phyloP scores from a whole-genome alignment of 2,888 invertebrate species.

The Drosophila anceps region DNA sequence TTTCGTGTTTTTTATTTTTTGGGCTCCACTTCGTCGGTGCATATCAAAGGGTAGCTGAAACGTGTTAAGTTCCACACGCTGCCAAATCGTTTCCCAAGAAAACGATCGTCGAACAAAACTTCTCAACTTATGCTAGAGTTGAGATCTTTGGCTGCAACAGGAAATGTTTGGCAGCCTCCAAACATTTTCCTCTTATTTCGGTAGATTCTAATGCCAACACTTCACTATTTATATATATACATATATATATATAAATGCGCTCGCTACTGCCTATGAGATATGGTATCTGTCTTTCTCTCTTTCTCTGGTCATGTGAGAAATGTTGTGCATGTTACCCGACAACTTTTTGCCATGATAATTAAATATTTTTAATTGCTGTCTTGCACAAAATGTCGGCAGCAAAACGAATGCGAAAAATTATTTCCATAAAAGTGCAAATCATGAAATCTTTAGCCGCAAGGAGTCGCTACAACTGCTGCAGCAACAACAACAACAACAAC shows the following conservation, averaged over 20 bases:
- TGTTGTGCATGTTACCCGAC: slow-evolving; percentile 77
- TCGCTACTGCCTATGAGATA: slow-evolving; percentile 1
- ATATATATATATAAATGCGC: neutral
- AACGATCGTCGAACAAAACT: slow-evolving; percentile 27
- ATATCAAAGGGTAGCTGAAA: slow-evolving; percentile 49
- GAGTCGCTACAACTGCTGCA: slow-evolving; percentile 37
- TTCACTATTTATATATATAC: slow-evolving; percentile 7
- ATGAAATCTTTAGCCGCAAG: slow-evolving; percentile 78
- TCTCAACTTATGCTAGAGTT: neutral
- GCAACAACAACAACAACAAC: slow-evolving; percentile 25
- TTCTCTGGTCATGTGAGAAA: slow-evolving; percentile 74
- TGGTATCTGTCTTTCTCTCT: slow-evolving; percentile 17
- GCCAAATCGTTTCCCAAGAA: slow-evolving; percentile 69
- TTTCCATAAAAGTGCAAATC: slow-evolving; percentile 82
- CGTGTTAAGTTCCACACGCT: slow-evolving; percentile 49
- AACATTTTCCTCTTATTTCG: slow-evolving; percentile 53
- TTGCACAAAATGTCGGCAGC: slow-evolving; percentile 73
- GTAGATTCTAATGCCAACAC: slow-evolving; percentile 62
- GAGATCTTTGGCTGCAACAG: slow-evolving; percentile 56
- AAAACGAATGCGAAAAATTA: slow-evolving; percentile 70
- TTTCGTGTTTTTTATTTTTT: neutral
- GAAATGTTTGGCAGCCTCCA: slow-evolving; percentile 69
- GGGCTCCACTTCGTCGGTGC: slow-evolving; percentile 35
- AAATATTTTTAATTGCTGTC: slow-evolving; percentile 81
- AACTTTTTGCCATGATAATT: slow-evolving; percentile 81